These are phyloP conservation scores for Anomalospiza imberbis DNA, from an alignment of 2,797 vertebrate species.

Conservation along the genomic window DNA sequence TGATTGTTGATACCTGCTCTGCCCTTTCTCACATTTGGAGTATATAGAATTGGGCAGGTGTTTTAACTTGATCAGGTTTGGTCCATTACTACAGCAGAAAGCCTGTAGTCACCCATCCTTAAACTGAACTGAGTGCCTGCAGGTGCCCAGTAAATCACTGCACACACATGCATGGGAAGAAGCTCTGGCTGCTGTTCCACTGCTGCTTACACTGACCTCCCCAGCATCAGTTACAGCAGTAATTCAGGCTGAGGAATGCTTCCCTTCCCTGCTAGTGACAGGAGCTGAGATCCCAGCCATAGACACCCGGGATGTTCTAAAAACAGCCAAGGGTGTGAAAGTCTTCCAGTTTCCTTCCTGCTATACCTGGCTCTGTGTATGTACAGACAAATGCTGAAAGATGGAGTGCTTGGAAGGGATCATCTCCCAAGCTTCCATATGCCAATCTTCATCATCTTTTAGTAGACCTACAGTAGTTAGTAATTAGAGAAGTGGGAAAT, in stretches of 20 bases:
- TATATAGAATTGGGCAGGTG: neutral
- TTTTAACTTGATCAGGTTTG: neutral
- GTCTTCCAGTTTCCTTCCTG: neutral
- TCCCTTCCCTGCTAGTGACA: neutral
- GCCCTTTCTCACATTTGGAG: neutral
- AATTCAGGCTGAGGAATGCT: neutral
- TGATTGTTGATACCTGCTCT: neutral
- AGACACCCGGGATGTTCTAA: neutral
- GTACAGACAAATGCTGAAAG: neutral
- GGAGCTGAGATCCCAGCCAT: neutral
- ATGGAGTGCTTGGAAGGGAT: neutral
- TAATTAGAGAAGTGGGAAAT: neutral
- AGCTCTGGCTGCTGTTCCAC: neutral
- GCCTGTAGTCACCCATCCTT: neutral
- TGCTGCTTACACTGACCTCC: neutral
- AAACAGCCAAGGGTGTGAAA: neutral
- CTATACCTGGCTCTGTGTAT: neutral
- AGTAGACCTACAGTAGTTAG: neutral
- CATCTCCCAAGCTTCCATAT: neutral
- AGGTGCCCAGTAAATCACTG: neutral
- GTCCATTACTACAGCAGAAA: neutral
- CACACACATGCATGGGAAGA: accelerated
- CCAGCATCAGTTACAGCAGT: neutral
- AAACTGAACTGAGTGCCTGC: neutral
- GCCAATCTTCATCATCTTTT: neutral